phyloP scores from a whole-genome alignment of 1,140 invertebrate species.

The Xylocopa sonorina region DNA sequence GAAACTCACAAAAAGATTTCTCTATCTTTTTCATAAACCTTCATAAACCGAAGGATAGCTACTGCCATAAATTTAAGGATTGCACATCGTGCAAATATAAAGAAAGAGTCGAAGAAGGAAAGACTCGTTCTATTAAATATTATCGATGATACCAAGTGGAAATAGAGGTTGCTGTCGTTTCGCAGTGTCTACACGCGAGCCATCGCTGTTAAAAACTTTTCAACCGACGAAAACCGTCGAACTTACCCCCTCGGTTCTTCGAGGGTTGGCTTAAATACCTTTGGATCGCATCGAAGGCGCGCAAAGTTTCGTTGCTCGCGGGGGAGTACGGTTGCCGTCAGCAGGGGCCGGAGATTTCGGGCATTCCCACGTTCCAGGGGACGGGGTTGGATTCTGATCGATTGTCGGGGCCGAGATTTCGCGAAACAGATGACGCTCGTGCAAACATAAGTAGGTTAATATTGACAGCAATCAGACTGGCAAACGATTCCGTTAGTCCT shows the following conservation, averaged over 20 bases:
- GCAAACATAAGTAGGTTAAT: constrained; percentile 25
- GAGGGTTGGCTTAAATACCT: background rate
- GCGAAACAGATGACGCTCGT: background rate
- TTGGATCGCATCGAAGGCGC: background rate
- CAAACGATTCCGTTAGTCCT: background rate
- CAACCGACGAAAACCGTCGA: background rate
- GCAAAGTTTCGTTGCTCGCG: background rate
- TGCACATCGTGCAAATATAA: no score
- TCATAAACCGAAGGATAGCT: no score
- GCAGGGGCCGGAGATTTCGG: background rate
- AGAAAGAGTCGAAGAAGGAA: no score
- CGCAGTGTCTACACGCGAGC: no score
- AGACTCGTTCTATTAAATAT: no score
- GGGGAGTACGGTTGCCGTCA: background rate
- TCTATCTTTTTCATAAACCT: no score
- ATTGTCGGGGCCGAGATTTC: constrained; percentile 21
- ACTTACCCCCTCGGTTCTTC: background rate
- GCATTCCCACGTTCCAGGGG: background rate
- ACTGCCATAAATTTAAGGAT: no score
- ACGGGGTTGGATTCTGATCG: background rate
- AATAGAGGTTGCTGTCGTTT: no score
- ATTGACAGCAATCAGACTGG: constrained; percentile 10
- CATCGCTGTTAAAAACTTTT: no score
- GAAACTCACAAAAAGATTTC: no score
- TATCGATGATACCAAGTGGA: no score